A percentile compares a stretch with the other conserved stretches of the same genome.
phyloP scores from a whole-genome alignment of 2,888 invertebrate species.

The Alitta virens region DNA sequence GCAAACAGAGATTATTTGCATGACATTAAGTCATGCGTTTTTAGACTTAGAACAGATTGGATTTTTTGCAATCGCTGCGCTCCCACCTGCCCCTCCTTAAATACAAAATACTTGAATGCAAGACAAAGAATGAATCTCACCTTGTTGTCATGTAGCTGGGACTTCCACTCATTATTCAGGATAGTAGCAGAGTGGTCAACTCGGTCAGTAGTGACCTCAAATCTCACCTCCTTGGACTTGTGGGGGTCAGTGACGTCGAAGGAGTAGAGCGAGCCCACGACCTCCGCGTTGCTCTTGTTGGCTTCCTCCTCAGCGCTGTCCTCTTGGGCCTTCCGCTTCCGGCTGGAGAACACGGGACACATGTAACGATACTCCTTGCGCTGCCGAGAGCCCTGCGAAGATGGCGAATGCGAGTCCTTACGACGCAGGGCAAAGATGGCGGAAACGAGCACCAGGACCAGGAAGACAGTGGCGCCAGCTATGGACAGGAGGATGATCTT shows the following conservation, averaged over 20 bases:
- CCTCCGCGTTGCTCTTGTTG: neutral
- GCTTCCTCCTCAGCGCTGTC: neutral
- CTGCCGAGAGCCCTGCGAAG: neutral
- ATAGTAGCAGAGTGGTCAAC: neutral
- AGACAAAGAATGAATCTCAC: neutral
- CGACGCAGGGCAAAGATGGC: neutral
- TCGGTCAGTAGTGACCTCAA: neutral
- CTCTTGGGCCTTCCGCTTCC: neutral
- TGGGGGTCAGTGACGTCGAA: neutral
- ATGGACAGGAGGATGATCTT: slow-evolving; percentile 1
- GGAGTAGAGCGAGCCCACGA: neutral
- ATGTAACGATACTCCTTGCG: neutral
- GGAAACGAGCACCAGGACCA: neutral
- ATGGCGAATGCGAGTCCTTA: neutral
- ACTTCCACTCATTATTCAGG: neutral
- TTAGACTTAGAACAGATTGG: too few relatives aligned
- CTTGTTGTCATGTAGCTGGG: neutral
- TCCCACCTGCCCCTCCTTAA: too few relatives aligned
- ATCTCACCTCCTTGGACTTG: neutral
- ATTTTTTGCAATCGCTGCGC: too few relatives aligned
- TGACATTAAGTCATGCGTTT: too few relatives aligned
- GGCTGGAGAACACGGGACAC: neutral
- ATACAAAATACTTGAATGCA: neutral
- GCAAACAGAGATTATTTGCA: too few relatives aligned
- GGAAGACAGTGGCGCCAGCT: neutral